A percentile compares a stretch with the other conserved stretches of the same genome.
These are phyloP conservation scores for Drosophila subobscura DNA, from an alignment of 1,140 invertebrate genomes.

Conservation along the genomic window DNA sequence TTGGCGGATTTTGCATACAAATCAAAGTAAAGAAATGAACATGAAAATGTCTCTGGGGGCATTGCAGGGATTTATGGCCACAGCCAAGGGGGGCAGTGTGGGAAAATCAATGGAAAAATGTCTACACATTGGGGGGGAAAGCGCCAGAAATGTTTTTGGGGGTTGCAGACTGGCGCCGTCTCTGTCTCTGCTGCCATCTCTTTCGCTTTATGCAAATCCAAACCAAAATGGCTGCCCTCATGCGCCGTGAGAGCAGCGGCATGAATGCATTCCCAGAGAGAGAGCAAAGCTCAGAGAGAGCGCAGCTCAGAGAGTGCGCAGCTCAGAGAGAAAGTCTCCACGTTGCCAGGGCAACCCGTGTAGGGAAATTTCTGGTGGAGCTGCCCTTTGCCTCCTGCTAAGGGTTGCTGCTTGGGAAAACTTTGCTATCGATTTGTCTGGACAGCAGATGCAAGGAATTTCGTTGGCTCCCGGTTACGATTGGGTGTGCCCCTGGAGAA, in stretches of 20 bases:
- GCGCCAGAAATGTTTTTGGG: slow-evolving; percentile 21
- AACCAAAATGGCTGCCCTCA: slow-evolving; percentile 79
- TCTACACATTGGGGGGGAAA: slow-evolving; percentile 44
- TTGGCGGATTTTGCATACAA: slow-evolving; percentile 72
- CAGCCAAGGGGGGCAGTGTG: slow-evolving; percentile 24
- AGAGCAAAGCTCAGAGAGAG: slow-evolving; percentile 15
- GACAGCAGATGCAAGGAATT: slow-evolving; percentile 77
- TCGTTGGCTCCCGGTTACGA: slow-evolving; percentile 63
- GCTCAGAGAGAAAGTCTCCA: slow-evolving; percentile 58
- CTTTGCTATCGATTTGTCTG: slow-evolving; percentile 65
- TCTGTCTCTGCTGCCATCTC: slow-evolving; percentile 14
- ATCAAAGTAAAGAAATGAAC: slow-evolving; percentile 64
- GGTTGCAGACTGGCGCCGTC: slow-evolving; percentile 21
- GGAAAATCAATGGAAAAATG: slow-evolving; percentile 71
- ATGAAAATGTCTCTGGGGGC: slow-evolving; percentile 32
- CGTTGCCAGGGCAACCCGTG: slow-evolving; percentile 6
- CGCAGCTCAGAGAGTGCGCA: slow-evolving; percentile 1
- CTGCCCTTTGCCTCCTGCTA: background rate
- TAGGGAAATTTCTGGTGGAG: slow-evolving; percentile 4
- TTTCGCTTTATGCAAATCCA: slow-evolving; percentile 44
- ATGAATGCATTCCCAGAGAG: slow-evolving; percentile 29
- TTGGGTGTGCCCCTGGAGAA: slow-evolving; percentile 42
- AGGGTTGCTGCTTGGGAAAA: slow-evolving; percentile 35
- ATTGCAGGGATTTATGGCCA: slow-evolving; percentile 68
- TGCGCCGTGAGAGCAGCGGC: slow-evolving; percentile 50